A percentile compares a stretch with the other conserved stretches of the same genome.
These are phyloP conservation scores for Agrochola lota DNA, from an alignment of 2,888 invertebrate genomes.

Conservation along the genomic window DNA sequence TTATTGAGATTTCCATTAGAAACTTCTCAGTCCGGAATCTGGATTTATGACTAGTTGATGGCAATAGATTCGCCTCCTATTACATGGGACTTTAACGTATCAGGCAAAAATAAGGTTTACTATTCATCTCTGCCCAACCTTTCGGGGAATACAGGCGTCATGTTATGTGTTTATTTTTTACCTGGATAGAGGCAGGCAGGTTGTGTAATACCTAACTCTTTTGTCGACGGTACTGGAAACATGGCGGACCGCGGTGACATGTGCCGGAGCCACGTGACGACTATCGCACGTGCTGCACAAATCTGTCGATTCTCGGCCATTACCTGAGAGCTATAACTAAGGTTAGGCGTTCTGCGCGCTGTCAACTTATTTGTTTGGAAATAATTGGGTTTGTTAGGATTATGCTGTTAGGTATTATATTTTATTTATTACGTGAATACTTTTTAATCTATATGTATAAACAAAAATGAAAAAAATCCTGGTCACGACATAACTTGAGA, in stretches of 20 bases:
- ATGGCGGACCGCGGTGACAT: slow-evolving; percentile 70
- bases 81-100: neutral
- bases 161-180: slow-evolving; percentile 1
- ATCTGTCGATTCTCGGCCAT: slow-evolving; percentile 69
- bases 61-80: neutral
- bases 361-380: slow-evolving; percentile 36
- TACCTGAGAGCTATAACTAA: slow-evolving; percentile 58
- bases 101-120: neutral
- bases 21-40: neutral
- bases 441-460: too few species aligned
- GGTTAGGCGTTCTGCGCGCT: slow-evolving; percentile 43
- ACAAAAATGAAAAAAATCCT: too few species aligned
- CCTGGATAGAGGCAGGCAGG: neutral
- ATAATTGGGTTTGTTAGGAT: slow-evolving; percentile 10
- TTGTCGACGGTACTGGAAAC: slow-evolving; percentile 62
- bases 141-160: neutral
- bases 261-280: slow-evolving; percentile 73
- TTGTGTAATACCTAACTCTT: slow-evolving; percentile 13
- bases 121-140: neutral
- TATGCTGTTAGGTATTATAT: slow-evolving; percentile 1
- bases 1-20: neutral
- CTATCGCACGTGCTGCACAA: slow-evolving; percentile 71
- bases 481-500: too few species aligned
- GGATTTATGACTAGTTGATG: neutral
- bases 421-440: neutral